A percentile compares a stretch with the other conserved stretches of the same genome.
Evolutionary conservation across 2,888 invertebrate genomes (phyloP).

Genomic region (Limnephilus auricula): DNA sequence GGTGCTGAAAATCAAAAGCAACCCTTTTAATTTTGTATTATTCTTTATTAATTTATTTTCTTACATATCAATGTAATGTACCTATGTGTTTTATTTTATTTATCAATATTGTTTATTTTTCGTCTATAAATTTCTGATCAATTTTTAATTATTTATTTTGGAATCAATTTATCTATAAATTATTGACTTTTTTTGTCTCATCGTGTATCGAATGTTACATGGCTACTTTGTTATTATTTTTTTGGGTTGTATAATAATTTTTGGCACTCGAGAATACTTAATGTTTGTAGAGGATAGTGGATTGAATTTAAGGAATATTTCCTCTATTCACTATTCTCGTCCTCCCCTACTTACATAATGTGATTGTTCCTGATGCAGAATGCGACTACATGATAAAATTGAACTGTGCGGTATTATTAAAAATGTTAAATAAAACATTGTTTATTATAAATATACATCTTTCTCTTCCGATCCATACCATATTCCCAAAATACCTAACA

Average conservation of each 20-base stretch:
- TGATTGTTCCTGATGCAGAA: conserved; percentile 65
- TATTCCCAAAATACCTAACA: neutral
- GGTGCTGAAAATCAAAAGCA: conserved; percentile 48
- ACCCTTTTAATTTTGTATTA: conserved; percentile 47
- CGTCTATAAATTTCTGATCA: conserved; percentile 23
- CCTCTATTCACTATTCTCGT: neutral
- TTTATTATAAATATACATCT: conserved; percentile 76
- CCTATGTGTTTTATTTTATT: conserved; percentile 30
- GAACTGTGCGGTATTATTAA: conserved; percentile 67
- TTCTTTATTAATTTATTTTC: conserved; percentile 42
- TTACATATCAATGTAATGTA: conserved; percentile 28
- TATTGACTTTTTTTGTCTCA: conserved; percentile 45
- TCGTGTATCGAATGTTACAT: conserved; percentile 60
- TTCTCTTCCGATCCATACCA: conserved; percentile 47
- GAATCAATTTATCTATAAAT: conserved; percentile 34
- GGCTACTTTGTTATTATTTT: conserved; percentile 23
- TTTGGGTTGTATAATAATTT: conserved; percentile 46
- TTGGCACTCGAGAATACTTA: conserved; percentile 36
- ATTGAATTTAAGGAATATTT: conserved; percentile 6
- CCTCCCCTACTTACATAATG: conserved; percentile 44
- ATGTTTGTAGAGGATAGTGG: conserved; percentile 36
- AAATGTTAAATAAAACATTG: conserved; percentile 78
- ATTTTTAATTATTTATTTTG: conserved; percentile 30
- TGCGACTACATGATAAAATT: conserved; percentile 63
- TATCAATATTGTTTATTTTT: conserved; percentile 37